A percentile compares a stretch with the other conserved stretches of the same genome.
Conservation (phyloP, 2,888 invertebrate species). For the Invenusta paracnida region DNA sequence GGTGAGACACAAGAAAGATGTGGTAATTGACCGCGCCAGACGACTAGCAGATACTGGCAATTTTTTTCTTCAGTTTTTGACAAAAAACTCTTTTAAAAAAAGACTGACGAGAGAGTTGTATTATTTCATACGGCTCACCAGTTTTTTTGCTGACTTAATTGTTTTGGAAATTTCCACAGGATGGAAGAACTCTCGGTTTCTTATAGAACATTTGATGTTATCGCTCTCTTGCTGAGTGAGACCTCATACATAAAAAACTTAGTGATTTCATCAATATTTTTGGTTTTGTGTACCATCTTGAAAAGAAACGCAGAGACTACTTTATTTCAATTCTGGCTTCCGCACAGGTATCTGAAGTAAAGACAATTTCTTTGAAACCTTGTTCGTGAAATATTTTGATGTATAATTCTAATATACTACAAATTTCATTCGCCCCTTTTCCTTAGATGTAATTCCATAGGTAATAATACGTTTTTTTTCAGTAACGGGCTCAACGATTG, state of each 20-base stretch:
- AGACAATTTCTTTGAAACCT: slow-evolving; percentile 19
- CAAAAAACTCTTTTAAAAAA: no score
- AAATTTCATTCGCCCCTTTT: slow-evolving; percentile 12
- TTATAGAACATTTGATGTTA: slow-evolving; percentile 16
- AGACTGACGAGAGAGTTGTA: slow-evolving; percentile 16
- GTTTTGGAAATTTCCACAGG: background rate
- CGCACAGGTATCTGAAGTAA: background rate
- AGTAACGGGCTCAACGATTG: background rate
- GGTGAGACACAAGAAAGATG: background rate
- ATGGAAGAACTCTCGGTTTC: slow-evolving; percentile 1
- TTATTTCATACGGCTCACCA: slow-evolving; percentile 20
- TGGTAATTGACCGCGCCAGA: background rate
- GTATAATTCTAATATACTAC: background rate
- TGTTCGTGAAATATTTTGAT: background rate
- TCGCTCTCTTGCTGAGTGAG: background rate
- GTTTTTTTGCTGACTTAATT: slow-evolving; percentile 21
- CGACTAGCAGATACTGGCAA: background rate
- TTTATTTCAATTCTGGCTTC: slow-evolving; percentile 20
- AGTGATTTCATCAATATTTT: slow-evolving; percentile 15
- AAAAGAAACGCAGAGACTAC: background rate
- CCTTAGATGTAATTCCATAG: background rate
- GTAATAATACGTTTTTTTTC: background rate
- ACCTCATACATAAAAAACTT: background rate
- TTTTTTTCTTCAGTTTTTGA: background rate
- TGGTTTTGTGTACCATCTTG: slow-evolving; percentile 13